Base-by-base conservation (phyloP, 2,113 vertebrate species). In the Neomonachus schauinslandi region DNA sequence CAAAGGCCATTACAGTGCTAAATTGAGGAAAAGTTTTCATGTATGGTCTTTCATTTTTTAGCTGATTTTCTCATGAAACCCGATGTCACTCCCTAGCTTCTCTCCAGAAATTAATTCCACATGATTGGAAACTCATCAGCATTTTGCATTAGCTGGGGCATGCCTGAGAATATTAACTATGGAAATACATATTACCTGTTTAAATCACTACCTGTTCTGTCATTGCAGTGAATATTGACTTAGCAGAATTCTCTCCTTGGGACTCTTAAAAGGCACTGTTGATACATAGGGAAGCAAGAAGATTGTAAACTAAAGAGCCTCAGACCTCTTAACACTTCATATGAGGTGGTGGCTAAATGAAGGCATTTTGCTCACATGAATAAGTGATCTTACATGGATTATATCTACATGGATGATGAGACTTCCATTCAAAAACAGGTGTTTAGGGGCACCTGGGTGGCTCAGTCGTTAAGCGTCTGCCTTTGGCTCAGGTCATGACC, bases 91-190 rank as follows among this genome's bases (percentile, higher is more conserved):
- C 86, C 93, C 59, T 59, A 94, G 55, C 16, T n/a, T 96, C 36
- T 93, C 77, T 94, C 87, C 42, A 91, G 77, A 98, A 97, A 95
- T 97, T 97, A 94, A 97, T 96, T 97, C 71, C 91, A 92, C 80
- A 86, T 89, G 76, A 89, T 94, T 93, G 93, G 81, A 95, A 98
- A 96, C 63, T 97, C 86, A 94, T 97, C 92, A 89, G 65, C 42
- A 85, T 92, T 97, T 97, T 95, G 67, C 90, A 89, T 98, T 93
- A 96, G 83, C 67, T 89, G 11, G 14, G 57, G 46, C 65, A 95
- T 67, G 36, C 22, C 86, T 69, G 26, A 83, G 88, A 98, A 95
- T 95, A 63, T 94, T 95, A 98, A 92, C 79, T 79, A 91, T 77
- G 69, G 59, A 97, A 93, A 95, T 76, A 46, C 26, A 0, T 79